These are phyloP conservation scores for Ovis canadensis DNA, from an alignment of 2,113 vertebrate genomes.

Conservation along the genomic window DNA sequence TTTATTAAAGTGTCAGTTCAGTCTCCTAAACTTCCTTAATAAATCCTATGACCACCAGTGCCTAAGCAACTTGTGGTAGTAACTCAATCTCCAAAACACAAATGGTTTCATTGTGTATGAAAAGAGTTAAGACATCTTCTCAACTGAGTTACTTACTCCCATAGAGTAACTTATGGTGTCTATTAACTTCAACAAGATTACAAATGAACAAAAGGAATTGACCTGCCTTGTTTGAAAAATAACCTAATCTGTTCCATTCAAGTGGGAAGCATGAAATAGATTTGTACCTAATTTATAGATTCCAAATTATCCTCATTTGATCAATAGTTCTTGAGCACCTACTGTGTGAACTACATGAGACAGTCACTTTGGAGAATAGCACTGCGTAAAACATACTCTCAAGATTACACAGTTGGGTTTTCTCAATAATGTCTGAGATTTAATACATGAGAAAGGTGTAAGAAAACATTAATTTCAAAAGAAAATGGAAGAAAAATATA, in stretches of 20 bases:
- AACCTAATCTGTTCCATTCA: slow-evolving; percentile 38
- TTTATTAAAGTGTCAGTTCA: neutral
- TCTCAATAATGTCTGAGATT: neutral
- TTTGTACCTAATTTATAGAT: slow-evolving; percentile 26
- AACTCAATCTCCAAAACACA: neutral
- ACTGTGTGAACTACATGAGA: neutral
- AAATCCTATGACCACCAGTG: neutral
- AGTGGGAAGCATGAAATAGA: slow-evolving; percentile 13
- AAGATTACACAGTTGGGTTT: neutral
- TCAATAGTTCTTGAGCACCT: slow-evolving; percentile 7
- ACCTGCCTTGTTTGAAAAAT: slow-evolving; percentile 66
- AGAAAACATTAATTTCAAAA: slow-evolving; percentile 6
- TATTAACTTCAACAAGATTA: slow-evolving; percentile 53
- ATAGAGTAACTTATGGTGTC: slow-evolving; percentile 49
- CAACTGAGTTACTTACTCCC: neutral
- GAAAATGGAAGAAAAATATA: neutral
- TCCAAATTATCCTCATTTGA: slow-evolving; percentile 30
- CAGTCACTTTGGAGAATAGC: neutral
- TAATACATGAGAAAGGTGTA: neutral
- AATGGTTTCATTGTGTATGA: neutral
- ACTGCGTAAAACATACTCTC: neutral
- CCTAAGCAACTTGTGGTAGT: neutral
- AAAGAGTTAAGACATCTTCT: slow-evolving; percentile 31
- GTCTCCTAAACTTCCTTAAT: neutral
- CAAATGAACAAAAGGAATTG: slow-evolving; percentile 59